A percentile compares a stretch with the other conserved stretches of the same genome.
phyloP scores from a whole-genome alignment of 1,140 invertebrate species.

The Lucilia cuprina region DNA sequence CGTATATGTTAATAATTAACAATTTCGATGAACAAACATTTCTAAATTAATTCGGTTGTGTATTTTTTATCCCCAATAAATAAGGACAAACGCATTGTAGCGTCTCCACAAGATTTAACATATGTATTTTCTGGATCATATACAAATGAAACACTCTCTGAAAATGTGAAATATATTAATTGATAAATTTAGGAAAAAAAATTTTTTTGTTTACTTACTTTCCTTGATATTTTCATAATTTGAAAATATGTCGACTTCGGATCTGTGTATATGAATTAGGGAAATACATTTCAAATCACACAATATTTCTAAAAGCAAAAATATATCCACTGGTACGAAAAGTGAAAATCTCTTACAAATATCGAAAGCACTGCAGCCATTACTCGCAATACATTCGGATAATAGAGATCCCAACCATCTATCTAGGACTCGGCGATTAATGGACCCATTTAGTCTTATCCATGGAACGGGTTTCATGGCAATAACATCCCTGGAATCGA shows the following conservation, averaged over 20 bases:
- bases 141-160: conserved; percentile 44
- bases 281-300: conserved; percentile 47
- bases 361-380: conserved; percentile 66
- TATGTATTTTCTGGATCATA: conserved; percentile 51
- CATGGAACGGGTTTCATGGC: conserved; percentile 67
- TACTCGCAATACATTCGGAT: conserved; percentile 69
- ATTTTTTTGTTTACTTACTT: conserved; percentile 24
- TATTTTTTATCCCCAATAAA: conserved; percentile 70
- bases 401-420: conserved; percentile 73
- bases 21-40: too few relatives aligned
- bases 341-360: conserved; percentile 66
- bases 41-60: conserved; percentile 65
- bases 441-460: conserved; percentile 76
- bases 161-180: conserved; percentile 1
- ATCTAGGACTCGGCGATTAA: conserved; percentile 75
- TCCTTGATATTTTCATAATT: conserved; percentile 45
- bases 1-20: too few relatives aligned
- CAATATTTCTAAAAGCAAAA: conserved; percentile 52
- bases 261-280: conserved; percentile 45
- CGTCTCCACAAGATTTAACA: conserved; percentile 56
- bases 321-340: conserved; percentile 59
- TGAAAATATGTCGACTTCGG: conserved; percentile 40
- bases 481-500: conserved; percentile 50
- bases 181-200: not conserved
- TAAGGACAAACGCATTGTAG: conserved; percentile 65